Evolutionary conservation across 2,888 invertebrate genomes (phyloP).

Genomic region (Phyllotreta striolata): DNA sequence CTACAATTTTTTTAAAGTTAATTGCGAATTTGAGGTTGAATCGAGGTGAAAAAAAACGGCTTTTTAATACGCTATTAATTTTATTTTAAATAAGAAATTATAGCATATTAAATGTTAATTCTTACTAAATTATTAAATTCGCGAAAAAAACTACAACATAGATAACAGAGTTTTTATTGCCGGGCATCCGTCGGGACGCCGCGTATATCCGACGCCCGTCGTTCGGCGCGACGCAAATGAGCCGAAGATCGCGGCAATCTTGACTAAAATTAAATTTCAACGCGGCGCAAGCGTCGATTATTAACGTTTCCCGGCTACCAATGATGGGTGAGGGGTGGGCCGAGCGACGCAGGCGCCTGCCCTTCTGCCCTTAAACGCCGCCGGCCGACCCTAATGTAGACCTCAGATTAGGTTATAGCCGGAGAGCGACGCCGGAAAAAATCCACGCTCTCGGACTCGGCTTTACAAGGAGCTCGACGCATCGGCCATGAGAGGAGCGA

Average conservation of each 20-base stretch:
- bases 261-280: constrained; percentile 47
- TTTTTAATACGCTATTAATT: too few relatives aligned
- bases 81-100: too few relatives aligned
- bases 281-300: constrained; percentile 49
- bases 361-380: constrained; percentile 56
- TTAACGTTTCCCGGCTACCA: constrained; percentile 45
- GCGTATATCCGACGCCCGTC: neutral
- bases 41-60: constrained; percentile 1
- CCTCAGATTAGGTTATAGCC: constrained; percentile 58
- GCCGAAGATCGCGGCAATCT: constrained; percentile 44
- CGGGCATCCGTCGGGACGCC: neutral
- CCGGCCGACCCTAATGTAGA: constrained; percentile 58
- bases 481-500: constrained; percentile 27
- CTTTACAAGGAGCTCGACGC: constrained; percentile 31
- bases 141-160: too few relatives aligned
- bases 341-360: constrained; percentile 52
- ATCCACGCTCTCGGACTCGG: constrained; percentile 36
- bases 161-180: neutral
- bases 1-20: constrained; percentile 3
- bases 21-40: constrained; percentile 12
- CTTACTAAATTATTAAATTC: too few relatives aligned
- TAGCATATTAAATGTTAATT: too few relatives aligned
- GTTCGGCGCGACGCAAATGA: constrained; percentile 21
- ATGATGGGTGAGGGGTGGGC: constrained; percentile 50
- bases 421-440: constrained; percentile 55